Evolutionary conservation across 2,797 vertebrate species (phyloP), one percentile per base, ranked within the genome.

Genomic region (Tadarida brasiliensis): DNA sequence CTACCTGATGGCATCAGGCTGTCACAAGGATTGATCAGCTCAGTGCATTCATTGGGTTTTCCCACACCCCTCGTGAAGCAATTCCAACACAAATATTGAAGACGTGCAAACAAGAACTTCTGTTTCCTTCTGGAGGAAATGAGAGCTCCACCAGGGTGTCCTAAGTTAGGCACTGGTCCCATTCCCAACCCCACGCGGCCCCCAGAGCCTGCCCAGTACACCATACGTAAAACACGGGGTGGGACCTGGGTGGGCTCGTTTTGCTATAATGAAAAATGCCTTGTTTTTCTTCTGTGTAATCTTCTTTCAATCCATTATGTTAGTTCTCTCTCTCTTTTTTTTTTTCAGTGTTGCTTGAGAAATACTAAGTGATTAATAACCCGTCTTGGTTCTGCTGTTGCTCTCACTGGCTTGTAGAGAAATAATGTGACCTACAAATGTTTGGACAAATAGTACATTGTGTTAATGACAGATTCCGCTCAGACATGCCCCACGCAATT

Each of bases 341-440:
- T 98, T 98, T 96, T 97, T 89, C 97, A 0, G 19, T 91, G 92
- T 97, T 96, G 44, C 97, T 92, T 98, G 97, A 98, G 96, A 98
- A 98, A 98, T 90, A 1, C 97, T 94, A 97, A 97, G 94, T 98
- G 98, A 99, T 98, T 98, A 98, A 98, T 98, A 98, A 98, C 95
- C 97, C 96, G 68, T 96, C 97, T 98, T 96, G 96, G 89, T 98
- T 98, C 98, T 98, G 96, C 97, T 98, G 98, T 98, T 97, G 95
- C 97, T 98, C 94, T 98, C 98, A 95, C 97, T 98, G 96, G 95
- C 95, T 97, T 97, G 30, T 95, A 87, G 39, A 98, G 96, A 98
- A 98, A 97, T 98, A 98, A 98, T 97, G 97, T 97, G 98, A 98
- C 97, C 98, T 98, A 94, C 97, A 98, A 98, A 98, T 98, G 97